Percentiles rank a stretch among this genome's conserved stretches.
These are phyloP conservation scores for Ascaphus truei DNA, from an alignment of 2,113 vertebrate species.

Conservation along the genomic window DNA sequence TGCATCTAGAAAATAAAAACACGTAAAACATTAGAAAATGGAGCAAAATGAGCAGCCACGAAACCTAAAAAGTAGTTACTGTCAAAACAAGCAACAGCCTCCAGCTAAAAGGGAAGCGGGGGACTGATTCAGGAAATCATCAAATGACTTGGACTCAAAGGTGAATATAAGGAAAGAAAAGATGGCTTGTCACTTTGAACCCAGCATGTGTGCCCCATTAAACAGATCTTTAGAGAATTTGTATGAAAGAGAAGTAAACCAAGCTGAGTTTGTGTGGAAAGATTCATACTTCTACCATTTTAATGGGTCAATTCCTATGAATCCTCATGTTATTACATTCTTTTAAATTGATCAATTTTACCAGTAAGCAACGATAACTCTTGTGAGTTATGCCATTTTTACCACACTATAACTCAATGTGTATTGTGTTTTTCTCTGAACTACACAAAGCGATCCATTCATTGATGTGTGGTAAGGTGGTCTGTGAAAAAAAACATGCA, in stretches of 20 bases:
- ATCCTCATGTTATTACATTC: too few species aligned
- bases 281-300: not conserved
- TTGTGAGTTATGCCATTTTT: not conserved
- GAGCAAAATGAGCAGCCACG: too few species aligned
- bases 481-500: not conserved
- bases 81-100: conserved; percentile 3
- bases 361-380: too few species aligned
- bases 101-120: conserved; percentile 3
- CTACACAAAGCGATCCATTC: not conserved
- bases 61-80: not conserved
- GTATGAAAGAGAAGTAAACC: not conserved
- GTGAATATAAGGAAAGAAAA: not conserved
- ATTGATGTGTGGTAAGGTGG: not conserved
- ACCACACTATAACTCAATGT: not conserved
- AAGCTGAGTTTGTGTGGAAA: not conserved
- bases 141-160: not conserved
- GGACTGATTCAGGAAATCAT: conserved; percentile 8
- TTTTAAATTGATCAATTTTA: too few species aligned
- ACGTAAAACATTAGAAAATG: too few species aligned
- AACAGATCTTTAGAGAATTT: not conserved
- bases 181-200: not conserved
- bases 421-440: not conserved
- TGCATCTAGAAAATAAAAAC: not conserved
- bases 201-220: not conserved
- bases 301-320: too few species aligned